phyloP scores from a whole-genome alignment of 2,113 vertebrate genomes.

The Elaphurus davidianus region DNA sequence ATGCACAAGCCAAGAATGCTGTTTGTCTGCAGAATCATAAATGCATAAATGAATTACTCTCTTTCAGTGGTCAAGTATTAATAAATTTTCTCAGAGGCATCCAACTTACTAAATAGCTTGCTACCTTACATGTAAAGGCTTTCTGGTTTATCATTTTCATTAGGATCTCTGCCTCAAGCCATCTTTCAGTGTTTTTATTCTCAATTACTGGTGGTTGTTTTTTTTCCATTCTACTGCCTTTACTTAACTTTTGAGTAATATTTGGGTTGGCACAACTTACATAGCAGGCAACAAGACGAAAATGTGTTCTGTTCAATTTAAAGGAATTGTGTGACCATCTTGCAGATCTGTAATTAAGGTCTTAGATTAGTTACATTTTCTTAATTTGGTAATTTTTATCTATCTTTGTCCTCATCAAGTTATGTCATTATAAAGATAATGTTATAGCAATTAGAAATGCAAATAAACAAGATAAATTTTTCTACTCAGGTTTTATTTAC shows the following conservation, averaged over 20 bases:
- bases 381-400: conserved; percentile 43
- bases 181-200: conserved; percentile 12
- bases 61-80: neutral
- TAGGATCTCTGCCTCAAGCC: neutral
- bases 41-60: conserved; percentile 45
- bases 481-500: neutral
- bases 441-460: conserved; percentile 27
- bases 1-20: conserved; percentile 14
- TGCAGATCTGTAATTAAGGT: conserved; percentile 52
- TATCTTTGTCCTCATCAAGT: conserved; percentile 47
- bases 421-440: neutral
- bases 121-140: neutral
- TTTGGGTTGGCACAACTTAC: conserved; percentile 17
- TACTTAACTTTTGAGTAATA: neutral
- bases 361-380: conserved; percentile 42
- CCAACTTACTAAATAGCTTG: conserved; percentile 28
- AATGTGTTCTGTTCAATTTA: conserved; percentile 32
- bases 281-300: conserved; percentile 16
- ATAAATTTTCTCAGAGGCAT: conserved; percentile 33
- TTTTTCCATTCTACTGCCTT: neutral
- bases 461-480: neutral
- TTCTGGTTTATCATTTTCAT: neutral
- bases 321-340: conserved; percentile 30
- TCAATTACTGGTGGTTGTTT: neutral
- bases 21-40: conserved; percentile 54